Conservation (phyloP, 2,888 invertebrate species). For the Lymantria monacha region DNA sequence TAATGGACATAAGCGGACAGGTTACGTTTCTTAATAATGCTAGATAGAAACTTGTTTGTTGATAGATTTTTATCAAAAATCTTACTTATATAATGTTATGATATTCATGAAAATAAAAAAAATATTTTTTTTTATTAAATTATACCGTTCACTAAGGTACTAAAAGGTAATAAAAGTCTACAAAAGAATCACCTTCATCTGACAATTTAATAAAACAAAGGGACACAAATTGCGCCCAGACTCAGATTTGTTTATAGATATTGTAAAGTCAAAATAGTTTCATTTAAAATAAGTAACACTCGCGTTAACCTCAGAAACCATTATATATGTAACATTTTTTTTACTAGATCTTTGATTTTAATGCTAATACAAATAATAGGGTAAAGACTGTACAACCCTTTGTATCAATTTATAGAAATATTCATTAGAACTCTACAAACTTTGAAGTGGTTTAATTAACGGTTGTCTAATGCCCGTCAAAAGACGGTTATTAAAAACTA, state of each 20-base stretch:
- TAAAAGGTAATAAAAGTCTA: no score
- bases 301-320: no score
- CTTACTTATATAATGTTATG: not conserved
- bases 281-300: no score
- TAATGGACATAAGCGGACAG: slow-evolving; percentile 55
- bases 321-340: not conserved
- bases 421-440: slow-evolving; percentile 30
- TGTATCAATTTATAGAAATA: slow-evolving; percentile 20
- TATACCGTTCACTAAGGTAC: no score
- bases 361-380: slow-evolving; percentile 16
- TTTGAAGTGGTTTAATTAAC: slow-evolving; percentile 64
- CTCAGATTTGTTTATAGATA: no score
- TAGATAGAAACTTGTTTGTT: slow-evolving; percentile 25
- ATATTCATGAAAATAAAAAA: no score
- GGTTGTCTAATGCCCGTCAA: slow-evolving; percentile 69
- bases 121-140: no score
- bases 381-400: slow-evolving; percentile 27
- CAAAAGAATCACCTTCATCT: no score
- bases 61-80: not conserved
- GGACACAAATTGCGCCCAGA: no score
- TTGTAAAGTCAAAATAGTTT: no score
- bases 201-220: no score
- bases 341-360: slow-evolving; percentile 9
- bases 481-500: slow-evolving; percentile 75
- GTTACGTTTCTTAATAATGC: slow-evolving; percentile 35